phyloP scores from a whole-genome alignment of 2,797 vertebrate genomes.

The Parambassis ranga region DNA sequence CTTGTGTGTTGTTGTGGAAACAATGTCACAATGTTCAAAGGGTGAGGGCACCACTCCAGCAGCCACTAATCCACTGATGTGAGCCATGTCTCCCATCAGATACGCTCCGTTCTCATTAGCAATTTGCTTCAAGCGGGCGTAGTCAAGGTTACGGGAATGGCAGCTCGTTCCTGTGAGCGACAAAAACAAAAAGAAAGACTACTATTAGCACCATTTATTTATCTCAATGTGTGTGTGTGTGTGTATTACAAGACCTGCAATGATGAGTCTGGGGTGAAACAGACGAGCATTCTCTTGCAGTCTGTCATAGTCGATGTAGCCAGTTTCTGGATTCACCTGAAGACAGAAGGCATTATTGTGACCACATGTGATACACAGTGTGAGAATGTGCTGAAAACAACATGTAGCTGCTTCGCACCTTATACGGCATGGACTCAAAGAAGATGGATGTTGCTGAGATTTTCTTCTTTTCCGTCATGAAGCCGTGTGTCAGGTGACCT shows the following conservation, averaged over 20 bases:
- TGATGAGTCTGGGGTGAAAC: constrained; percentile 93
- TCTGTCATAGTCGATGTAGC: constrained; percentile 91
- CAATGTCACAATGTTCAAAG: constrained; percentile 90
- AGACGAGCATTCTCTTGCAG: constrained; percentile 91
- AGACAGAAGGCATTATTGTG: constrained; percentile 13
- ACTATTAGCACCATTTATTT: neutral
- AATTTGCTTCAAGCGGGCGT: constrained; percentile 86
- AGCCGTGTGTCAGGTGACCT: constrained; percentile 95
- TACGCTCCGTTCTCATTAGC: constrained; percentile 86
- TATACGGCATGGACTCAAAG: constrained; percentile 99
- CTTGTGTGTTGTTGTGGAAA: constrained; percentile 97
- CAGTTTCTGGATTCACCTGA: constrained; percentile 91
- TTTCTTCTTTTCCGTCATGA: constrained; percentile 98
- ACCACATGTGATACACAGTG: neutral
- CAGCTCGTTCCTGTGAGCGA: constrained; percentile 93
- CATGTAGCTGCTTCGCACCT: constrained; percentile 76
- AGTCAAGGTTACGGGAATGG: constrained; percentile 95
- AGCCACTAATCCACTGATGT: constrained; percentile 94
- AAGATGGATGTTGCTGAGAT: constrained; percentile 97
- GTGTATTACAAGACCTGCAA: constrained; percentile 82
- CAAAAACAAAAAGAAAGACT: neutral
- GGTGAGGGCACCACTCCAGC: constrained; percentile 91
- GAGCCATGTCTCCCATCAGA: constrained; percentile 96
- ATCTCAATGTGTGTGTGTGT: neutral
- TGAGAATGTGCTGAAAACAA: neutral